A percentile compares a stretch with the other conserved stretches of the same genome.
Conservation (phyloP, 2,113 vertebrate species). For the Engraulis encrasicolus region DNA sequence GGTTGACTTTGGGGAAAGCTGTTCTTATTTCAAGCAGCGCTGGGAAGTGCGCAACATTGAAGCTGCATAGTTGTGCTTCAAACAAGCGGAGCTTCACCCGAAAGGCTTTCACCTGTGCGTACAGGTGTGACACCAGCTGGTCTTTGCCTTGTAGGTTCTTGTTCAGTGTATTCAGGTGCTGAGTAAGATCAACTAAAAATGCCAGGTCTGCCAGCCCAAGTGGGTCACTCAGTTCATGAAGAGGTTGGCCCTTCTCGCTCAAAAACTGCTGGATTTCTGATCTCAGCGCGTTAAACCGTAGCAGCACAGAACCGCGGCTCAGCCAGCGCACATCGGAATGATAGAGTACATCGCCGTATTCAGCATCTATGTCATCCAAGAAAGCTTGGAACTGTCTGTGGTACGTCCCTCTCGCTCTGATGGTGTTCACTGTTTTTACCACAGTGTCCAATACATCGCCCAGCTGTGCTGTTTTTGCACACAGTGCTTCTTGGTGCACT, state of each 20-base stretch:
- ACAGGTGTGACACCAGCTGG: neutral
- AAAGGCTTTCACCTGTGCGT: slow-evolving; percentile 29
- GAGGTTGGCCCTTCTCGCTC: slow-evolving; percentile 18
- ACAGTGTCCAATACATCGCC: slow-evolving; percentile 31
- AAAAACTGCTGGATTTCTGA: slow-evolving; percentile 43
- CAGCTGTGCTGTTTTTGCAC: neutral
- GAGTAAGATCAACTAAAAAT: slow-evolving; percentile 41
- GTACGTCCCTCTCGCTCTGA: slow-evolving; percentile 19
- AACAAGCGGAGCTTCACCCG: slow-evolving; percentile 37
- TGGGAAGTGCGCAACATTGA: slow-evolving; percentile 37
- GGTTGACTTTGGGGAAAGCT: slow-evolving; percentile 39
- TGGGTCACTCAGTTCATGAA: slow-evolving; percentile 45
- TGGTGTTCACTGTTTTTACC: slow-evolving; percentile 39
- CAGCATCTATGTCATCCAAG: slow-evolving; percentile 29
- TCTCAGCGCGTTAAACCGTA: slow-evolving; percentile 25
- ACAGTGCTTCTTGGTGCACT: slow-evolving; percentile 6
- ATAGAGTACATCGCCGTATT: slow-evolving; percentile 40
- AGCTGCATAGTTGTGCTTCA: slow-evolving; percentile 32
- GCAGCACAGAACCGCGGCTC: neutral
- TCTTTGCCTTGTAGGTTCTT: neutral
- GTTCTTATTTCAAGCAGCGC: slow-evolving; percentile 31
- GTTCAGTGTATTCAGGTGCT: neutral
- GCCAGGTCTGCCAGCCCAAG: slow-evolving; percentile 40
- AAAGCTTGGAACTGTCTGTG: slow-evolving; percentile 35
- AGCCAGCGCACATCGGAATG: slow-evolving; percentile 37